Conservation (phyloP, 2,113 vertebrate genomes). For the Lichenostomus cassidix region DNA sequence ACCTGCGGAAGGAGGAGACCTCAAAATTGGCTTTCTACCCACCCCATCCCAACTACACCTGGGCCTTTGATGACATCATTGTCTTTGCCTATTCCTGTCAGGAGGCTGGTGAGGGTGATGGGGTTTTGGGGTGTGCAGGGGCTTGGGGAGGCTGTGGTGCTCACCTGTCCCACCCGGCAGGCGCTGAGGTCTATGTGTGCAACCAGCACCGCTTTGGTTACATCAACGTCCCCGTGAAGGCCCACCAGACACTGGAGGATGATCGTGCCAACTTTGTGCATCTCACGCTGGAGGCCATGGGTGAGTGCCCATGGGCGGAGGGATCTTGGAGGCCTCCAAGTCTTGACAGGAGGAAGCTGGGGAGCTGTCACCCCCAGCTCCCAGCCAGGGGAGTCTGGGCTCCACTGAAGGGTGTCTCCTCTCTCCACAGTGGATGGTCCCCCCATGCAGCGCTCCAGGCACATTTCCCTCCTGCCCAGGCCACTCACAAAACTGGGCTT, state of each 20-base stretch:
- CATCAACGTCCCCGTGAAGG: constrained; percentile 85
- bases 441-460: constrained; percentile 83
- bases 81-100: constrained; percentile 93
- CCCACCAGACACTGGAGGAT: constrained; percentile 87
- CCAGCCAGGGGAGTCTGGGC: not conserved
- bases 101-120: constrained; percentile 76
- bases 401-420: not conserved
- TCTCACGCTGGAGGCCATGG: constrained; percentile 86
- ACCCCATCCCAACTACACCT: constrained; percentile 89
- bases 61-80: constrained; percentile 95
- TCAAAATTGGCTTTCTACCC: constrained; percentile 87
- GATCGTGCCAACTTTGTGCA: constrained; percentile 91
- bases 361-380: not conserved
- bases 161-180: constrained; percentile 51
- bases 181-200: constrained; percentile 83
- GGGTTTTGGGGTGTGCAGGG: not conserved
- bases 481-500: constrained; percentile 89
- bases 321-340: not conserved
- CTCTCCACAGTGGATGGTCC: constrained; percentile 85
- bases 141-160: not conserved
- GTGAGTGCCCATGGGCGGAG: constrained; percentile 50
- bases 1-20: constrained; percentile 83
- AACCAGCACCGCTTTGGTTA: constrained; percentile 90
- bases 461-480: constrained; percentile 80
- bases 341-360: too few species aligned